Percentiles rank a stretch among this genome's conserved stretches.
Conservation (phyloP, 2,888 invertebrate species). For the Caenorhabditis doughertyi region DNA sequence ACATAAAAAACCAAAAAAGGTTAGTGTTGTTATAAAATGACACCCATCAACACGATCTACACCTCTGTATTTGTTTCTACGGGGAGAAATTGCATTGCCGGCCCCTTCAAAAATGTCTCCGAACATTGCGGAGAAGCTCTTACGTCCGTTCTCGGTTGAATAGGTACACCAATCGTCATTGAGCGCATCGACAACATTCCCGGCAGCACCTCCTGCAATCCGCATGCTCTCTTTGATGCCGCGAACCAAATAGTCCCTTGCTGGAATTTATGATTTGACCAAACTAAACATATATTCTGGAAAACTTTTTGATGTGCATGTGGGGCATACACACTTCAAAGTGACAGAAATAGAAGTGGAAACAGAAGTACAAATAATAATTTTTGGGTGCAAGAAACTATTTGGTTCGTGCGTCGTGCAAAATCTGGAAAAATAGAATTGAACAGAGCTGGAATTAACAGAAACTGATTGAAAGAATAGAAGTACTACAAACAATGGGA, state of each 20-base stretch:
- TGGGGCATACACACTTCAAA: slow-evolving; percentile 20
- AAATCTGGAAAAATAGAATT: slow-evolving; percentile 26
- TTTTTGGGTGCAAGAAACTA: slow-evolving; percentile 55
- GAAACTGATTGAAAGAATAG: slow-evolving; percentile 27
- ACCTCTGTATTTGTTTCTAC: slow-evolving; percentile 54
- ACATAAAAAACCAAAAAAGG: not conserved
- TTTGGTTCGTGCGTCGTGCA: slow-evolving; percentile 63
- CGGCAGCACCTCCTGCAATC: slow-evolving; percentile 66
- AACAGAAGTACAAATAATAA: slow-evolving; percentile 10
- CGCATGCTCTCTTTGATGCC: slow-evolving; percentile 67
- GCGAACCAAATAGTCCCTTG: slow-evolving; percentile 67
- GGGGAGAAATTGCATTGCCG: slow-evolving; percentile 46
- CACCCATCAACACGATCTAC: slow-evolving; percentile 42
- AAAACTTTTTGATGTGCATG: not conserved
- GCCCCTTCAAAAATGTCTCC: slow-evolving; percentile 59
- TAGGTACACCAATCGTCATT: slow-evolving; percentile 60
- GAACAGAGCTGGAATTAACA: slow-evolving; percentile 12
- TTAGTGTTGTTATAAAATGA: slow-evolving; percentile 6
- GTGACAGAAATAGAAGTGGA: slow-evolving; percentile 40
- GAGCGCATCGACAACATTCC: slow-evolving; percentile 45
- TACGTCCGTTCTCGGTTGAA: slow-evolving; percentile 64
- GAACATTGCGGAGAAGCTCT: slow-evolving; percentile 53
- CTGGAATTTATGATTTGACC: slow-evolving; percentile 51
- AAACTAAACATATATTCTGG: slow-evolving; percentile 17
- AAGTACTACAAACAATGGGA: slow-evolving; percentile 35